A percentile compares a stretch with the other conserved stretches of the same genome.
Evolutionary conservation across 1,140 invertebrate genomes (phyloP).

Genomic region (Neodiprion pinetum): DNA sequence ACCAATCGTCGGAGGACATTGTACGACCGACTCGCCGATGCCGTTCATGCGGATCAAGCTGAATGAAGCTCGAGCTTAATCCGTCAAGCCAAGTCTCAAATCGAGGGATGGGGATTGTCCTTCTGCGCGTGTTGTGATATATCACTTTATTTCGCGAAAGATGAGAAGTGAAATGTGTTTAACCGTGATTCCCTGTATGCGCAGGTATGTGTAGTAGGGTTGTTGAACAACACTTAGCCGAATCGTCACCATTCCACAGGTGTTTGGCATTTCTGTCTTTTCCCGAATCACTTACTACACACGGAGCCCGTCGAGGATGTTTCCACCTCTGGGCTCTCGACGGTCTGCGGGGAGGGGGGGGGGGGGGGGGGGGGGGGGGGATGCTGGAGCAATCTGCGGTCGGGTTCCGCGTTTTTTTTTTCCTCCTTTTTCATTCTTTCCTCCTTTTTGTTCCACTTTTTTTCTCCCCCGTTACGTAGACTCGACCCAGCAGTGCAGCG

Average conservation of each 20-base stretch:
- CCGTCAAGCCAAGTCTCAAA: no score
- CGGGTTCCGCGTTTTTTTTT: not conserved
- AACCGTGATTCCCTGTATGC: constrained; percentile 29
- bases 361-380: not conserved
- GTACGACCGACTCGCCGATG: no score
- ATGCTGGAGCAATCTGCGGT: not conserved
- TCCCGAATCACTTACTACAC: constrained; percentile 16
- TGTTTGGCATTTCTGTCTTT: constrained; percentile 61
- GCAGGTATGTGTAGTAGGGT: constrained; percentile 50
- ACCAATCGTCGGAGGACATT: no score
- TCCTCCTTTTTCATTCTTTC: constrained; percentile 29
- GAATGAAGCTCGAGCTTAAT: no score
- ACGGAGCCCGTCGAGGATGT: constrained; percentile 12
- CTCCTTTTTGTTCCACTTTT: constrained; percentile 8
- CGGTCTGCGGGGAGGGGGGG: not conserved
- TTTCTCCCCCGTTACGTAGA: not conserved
- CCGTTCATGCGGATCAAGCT: no score
- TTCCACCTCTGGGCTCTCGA: not conserved
- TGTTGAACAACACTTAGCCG: constrained; percentile 47
- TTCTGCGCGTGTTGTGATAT: no score
- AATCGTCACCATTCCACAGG: constrained; percentile 60
- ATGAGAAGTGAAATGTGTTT: no score
- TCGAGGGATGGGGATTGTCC: no score
- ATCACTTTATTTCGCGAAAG: no score
- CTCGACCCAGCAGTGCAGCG: not conserved